These are phyloP conservation scores for Drosophila miranda DNA, from an alignment of 1,140 invertebrate genomes.

Conservation along the genomic window DNA sequence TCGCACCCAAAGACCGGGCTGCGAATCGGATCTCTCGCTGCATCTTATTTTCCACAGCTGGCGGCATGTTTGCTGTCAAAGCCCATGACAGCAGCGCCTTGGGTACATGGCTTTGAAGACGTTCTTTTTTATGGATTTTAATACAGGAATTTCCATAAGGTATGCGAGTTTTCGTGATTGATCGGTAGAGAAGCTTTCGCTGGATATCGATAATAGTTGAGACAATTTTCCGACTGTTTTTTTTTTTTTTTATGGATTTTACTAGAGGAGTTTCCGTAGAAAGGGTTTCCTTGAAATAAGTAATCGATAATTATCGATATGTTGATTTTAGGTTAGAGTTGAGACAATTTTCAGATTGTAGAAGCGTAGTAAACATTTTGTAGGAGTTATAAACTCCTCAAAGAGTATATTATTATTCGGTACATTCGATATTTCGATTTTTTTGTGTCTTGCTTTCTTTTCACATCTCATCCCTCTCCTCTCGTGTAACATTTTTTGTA, in stretches of 20 bases:
- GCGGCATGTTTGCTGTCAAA: conserved; percentile 61
- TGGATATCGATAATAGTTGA: no score
- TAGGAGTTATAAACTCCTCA: neutral
- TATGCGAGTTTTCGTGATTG: no score
- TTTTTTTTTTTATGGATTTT: no score
- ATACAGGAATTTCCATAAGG: neutral
- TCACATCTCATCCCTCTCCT: conserved; percentile 3
- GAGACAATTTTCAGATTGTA: no score
- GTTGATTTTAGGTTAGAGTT: no score
- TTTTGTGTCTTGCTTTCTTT: conserved; percentile 40
- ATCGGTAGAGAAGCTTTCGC: no score
- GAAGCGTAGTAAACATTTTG: no score
- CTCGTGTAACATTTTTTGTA: conserved; percentile 16
- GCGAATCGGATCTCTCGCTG: conserved; percentile 35
- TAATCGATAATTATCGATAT: no score
- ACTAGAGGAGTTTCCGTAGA: no score
- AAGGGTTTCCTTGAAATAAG: no score
- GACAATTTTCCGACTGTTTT: no score
- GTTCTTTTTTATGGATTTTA: conserved; percentile 36
- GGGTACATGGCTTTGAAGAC: conserved; percentile 11
- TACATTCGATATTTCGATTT: conserved; percentile 29
- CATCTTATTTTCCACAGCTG: conserved; percentile 29
- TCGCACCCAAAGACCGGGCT: conserved; percentile 64
- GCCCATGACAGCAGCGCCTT: conserved; percentile 8
- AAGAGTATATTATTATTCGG: conserved; percentile 36